These are phyloP conservation scores for Pentamera pediparva DNA, from an alignment of 53 echinoderm and acorn worm species.

Conservation along the genomic window DNA sequence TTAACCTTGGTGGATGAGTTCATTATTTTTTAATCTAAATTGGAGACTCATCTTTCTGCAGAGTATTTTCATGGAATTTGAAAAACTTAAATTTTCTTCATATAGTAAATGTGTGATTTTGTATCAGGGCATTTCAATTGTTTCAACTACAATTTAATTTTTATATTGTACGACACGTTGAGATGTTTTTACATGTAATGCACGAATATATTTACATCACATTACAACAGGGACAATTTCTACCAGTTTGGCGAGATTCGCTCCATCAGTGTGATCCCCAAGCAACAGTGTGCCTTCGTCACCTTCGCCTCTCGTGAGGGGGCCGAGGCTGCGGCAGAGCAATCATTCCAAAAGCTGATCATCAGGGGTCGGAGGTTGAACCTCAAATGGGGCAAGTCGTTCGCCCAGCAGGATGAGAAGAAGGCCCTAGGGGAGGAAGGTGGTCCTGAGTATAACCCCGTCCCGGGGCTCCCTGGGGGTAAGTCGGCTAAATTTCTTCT, in stretches of 20 bases:
- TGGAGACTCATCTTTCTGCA: no score
- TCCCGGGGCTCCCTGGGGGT: constrained; percentile 96
- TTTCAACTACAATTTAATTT: no score
- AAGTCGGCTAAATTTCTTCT: no score
- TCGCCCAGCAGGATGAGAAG: constrained; percentile 64
- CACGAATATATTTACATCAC: background rate
- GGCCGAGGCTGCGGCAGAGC: constrained; percentile 77
- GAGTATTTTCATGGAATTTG: background rate
- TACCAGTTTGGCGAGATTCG: constrained; percentile 99
- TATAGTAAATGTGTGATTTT: background rate
- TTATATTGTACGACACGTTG: no score
- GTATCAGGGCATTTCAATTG: no score
- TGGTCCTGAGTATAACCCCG: constrained; percentile 56
- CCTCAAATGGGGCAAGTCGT: constrained; percentile 98
- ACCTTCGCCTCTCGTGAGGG: constrained; percentile 67
- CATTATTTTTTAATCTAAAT: no score
- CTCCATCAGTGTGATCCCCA: constrained; percentile 85
- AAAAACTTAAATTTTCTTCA: background rate
- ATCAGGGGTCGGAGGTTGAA: constrained; percentile 98
- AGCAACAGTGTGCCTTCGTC: constrained; percentile 98
- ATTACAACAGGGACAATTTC: constrained; percentile 67
- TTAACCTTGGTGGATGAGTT: no score
- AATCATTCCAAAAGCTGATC: constrained; percentile 97
- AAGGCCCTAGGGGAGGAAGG: constrained; percentile 37
- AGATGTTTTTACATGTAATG: background rate